Percentiles rank a stretch among this genome's conserved stretches.
Evolutionary conservation across 2,888 invertebrate species (phyloP).

Genomic region (Lymantria monacha): DNA sequence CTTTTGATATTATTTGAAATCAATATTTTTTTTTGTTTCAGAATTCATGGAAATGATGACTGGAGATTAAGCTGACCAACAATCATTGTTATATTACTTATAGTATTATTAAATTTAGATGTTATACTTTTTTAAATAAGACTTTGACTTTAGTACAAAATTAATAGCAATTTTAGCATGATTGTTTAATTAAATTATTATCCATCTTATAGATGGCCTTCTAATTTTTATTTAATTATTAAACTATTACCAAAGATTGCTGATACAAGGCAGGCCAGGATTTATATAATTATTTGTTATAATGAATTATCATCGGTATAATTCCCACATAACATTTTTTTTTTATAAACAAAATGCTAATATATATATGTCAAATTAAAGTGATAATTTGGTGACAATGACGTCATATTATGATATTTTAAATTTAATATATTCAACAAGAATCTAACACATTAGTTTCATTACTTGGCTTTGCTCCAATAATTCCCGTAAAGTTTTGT

Average conservation of each 20-base stretch:
- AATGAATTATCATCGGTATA: constrained; percentile 73
- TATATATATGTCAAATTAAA: not conserved
- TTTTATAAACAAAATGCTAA: constrained; percentile 17
- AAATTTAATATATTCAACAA: constrained; percentile 32
- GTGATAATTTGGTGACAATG: constrained; percentile 1
- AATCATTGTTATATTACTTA: constrained; percentile 27
- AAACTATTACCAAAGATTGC: constrained; percentile 25
- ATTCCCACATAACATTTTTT: constrained; percentile 59
- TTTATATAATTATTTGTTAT: constrained; percentile 59
- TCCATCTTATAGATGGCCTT: constrained; percentile 24
- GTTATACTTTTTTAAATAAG: constrained; percentile 54
- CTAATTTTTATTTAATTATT: constrained; percentile 73
- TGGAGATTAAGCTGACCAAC: constrained; percentile 85
- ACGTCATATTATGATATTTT: constrained; percentile 6
- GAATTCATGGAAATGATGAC: constrained; percentile 98
- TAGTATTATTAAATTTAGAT: constrained; percentile 61
- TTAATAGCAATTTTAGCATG: constrained; percentile 74
- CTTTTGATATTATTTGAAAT: too few relatives aligned
- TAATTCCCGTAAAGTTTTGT: constrained; percentile 13
- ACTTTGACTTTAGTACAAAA: constrained; percentile 72
- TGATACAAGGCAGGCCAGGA: constrained; percentile 39
- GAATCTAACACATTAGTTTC: constrained; percentile 30
- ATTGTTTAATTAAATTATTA: constrained; percentile 39
- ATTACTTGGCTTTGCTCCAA: constrained; percentile 28
- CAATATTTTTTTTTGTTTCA: constrained; percentile 63